These are phyloP conservation scores for Drosophila bipectinata DNA, from an alignment of 1,140 invertebrate species.

Conservation along the genomic window DNA sequence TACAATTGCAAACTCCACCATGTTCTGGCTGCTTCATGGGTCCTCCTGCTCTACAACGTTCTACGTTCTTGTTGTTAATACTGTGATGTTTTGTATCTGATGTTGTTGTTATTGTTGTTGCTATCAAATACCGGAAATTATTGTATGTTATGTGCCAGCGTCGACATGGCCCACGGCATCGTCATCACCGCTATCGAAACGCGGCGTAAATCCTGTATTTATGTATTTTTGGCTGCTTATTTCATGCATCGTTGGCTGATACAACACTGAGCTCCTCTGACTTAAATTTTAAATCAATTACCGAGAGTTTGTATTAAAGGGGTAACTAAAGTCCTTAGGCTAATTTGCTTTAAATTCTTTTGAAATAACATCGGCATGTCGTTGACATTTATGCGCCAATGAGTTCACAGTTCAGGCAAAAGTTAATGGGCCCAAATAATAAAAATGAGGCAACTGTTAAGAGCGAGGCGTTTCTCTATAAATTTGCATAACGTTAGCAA, in stretches of 20 bases:
- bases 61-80: conserved; percentile 6
- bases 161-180: conserved; percentile 51
- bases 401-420: conserved; percentile 29
- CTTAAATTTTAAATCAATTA: conserved; percentile 39
- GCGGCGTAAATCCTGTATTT: conserved; percentile 75
- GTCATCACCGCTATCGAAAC: conserved; percentile 46
- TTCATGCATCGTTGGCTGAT: conserved; percentile 65
- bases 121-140: conserved; percentile 79
- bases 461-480: conserved; percentile 32
- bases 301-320: not conserved
- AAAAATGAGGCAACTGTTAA: conserved; percentile 1
- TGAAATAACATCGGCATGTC: conserved; percentile 36
- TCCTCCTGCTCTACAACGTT: not conserved
- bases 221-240: conserved; percentile 63
- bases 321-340: not conserved
- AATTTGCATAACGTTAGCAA: conserved; percentile 64
- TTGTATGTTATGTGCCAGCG: conserved; percentile 62
- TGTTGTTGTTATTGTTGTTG: conserved; percentile 50
- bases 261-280: not conserved
- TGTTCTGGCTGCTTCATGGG: not conserved
- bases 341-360: conserved; percentile 10
- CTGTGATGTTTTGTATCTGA: conserved; percentile 7
- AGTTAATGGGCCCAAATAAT: conserved; percentile 10
- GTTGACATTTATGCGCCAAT: conserved; percentile 58
- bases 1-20: conserved; percentile 62